Conservation (phyloP, 2,797 vertebrate species). For the Microctenopoma stevenorrisi region DNA sequence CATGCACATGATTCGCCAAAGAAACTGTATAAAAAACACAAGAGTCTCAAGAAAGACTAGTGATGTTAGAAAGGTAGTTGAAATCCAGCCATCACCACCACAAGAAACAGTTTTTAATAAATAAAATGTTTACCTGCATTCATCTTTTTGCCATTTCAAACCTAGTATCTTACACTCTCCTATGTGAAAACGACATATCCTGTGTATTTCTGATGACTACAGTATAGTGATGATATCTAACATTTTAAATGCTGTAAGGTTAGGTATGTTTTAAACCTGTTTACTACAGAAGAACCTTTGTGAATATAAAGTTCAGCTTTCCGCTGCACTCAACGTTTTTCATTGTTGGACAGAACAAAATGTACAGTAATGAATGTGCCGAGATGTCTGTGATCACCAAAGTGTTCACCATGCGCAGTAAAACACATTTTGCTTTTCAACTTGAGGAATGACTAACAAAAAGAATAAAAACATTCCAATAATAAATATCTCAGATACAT, state of each 20-base stretch:
- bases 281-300: conserved; percentile 21
- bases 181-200: conserved; percentile 36
- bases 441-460: conserved; percentile 54
- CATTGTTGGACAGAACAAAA: conserved; percentile 18
- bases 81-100: conserved; percentile 59
- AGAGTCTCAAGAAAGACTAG: conserved; percentile 59
- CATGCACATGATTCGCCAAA: conserved; percentile 61
- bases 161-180: conserved; percentile 20
- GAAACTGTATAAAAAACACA: conserved; percentile 64
- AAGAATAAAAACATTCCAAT: conserved; percentile 50
- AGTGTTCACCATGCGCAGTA: conserved; percentile 50
- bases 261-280: conserved; percentile 38
- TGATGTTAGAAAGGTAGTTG: conserved; percentile 57
- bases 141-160: conserved; percentile 52
- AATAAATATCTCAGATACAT: conserved; percentile 68
- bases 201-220: conserved; percentile 27
- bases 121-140: conserved; percentile 54
- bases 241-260: conserved; percentile 28
- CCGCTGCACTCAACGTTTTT: conserved; percentile 4
- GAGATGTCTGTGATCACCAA: conserved; percentile 35
- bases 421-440: conserved; percentile 44
- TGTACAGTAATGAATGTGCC: conserved; percentile 10
- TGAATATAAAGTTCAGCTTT: conserved; percentile 10
- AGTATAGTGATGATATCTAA: conserved; percentile 44
- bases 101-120: conserved; percentile 32